These are phyloP conservation scores for Aphis craccivora DNA, from an alignment of 1,140 invertebrate species.

Conservation along the genomic window DNA sequence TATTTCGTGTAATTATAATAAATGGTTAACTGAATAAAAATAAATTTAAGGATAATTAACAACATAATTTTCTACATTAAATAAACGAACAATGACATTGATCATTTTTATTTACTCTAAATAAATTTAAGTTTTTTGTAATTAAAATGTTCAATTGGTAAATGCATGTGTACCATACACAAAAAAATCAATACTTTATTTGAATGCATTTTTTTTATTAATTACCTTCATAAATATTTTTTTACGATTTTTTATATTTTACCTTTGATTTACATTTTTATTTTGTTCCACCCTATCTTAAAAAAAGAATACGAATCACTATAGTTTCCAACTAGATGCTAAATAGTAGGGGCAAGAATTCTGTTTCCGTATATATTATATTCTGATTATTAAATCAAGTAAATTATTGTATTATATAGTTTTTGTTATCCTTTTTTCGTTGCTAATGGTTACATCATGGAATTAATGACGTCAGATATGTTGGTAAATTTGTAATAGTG, in stretches of 20 bases:
- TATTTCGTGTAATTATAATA: neutral
- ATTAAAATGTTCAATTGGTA: neutral
- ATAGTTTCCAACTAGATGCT: neutral
- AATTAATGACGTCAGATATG: slow-evolving; percentile 40
- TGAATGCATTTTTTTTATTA: neutral
- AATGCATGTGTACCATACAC: neutral
- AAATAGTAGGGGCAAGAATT: too few species aligned
- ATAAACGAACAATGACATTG: neutral
- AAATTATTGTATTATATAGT: neutral
- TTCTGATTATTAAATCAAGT: neutral
- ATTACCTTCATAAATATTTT: neutral
- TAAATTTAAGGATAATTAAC: neutral
- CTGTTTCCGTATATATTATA: neutral
- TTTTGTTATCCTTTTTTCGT: slow-evolving; percentile 45
- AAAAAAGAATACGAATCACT: neutral
- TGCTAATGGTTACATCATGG: slow-evolving; percentile 30
- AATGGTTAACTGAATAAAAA: neutral
- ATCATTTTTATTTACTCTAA: neutral
- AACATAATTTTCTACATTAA: neutral
- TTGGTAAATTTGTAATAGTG: slow-evolving; percentile 1
- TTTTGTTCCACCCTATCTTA: neutral
- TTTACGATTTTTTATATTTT: neutral
- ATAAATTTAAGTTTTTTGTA: neutral
- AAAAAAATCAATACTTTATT: neutral
- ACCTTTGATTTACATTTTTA: too few species aligned